phyloP scores from a whole-genome alignment of 2,797 vertebrate species.

The Cuculus canorus region DNA sequence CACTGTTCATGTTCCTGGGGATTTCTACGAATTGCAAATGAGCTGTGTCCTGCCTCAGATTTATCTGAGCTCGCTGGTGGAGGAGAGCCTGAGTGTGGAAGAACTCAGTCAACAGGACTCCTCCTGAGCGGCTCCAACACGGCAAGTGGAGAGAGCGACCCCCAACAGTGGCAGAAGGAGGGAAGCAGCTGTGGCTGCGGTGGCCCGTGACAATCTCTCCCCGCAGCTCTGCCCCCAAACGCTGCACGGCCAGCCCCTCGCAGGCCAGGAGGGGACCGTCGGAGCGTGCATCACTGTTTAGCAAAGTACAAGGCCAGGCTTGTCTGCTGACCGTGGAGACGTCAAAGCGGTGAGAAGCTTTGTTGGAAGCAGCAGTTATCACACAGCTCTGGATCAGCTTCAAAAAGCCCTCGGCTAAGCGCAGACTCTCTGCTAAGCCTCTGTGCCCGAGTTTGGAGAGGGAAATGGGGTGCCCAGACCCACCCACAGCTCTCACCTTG shows the following conservation, averaged over 20 bases:
- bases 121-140: accelerated
- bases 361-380: not conserved
- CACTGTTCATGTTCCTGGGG: constrained; percentile 47
- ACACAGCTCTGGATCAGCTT: not conserved
- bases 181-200: accelerated
- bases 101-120: not conserved
- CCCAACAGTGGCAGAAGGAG: accelerated
- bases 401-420: not conserved
- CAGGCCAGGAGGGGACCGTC: not conserved
- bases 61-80: constrained; percentile 37
- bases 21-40: constrained; percentile 47
- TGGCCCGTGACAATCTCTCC: too few species aligned
- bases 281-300: not conserved
- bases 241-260: not conserved
- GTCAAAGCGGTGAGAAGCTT: not conserved
- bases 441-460: not conserved
- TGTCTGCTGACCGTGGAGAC: constrained; percentile 48
- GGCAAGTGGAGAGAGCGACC: accelerated
- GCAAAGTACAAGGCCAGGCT: constrained; percentile 16
- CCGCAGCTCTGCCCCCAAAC: too few species aligned
- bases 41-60: constrained; percentile 4
- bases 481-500: constrained; percentile 77
- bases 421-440: not conserved
- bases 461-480: not conserved
- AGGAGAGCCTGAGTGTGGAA: not conserved